Percentiles rank a stretch among this genome's conserved stretches.
Conservation (phyloP, 2,888 invertebrate genomes). For the Agriotes lineatus region DNA sequence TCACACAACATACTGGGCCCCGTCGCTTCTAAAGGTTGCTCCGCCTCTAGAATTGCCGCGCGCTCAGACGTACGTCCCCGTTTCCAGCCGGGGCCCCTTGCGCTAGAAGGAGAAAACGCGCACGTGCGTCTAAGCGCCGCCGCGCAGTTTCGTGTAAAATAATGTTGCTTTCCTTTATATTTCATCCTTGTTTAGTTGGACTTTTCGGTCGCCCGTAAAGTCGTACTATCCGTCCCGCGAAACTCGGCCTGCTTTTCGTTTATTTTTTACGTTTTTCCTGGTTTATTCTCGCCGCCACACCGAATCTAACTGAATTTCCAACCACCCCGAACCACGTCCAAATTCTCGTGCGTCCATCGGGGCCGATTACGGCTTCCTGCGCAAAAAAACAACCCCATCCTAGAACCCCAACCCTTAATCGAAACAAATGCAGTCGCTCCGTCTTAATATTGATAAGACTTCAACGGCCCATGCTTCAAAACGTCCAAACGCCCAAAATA, state of each 20-base stretch:
- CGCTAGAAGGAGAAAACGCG: constrained; percentile 53
- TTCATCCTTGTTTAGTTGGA: constrained; percentile 60
- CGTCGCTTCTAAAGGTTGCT: constrained; percentile 58
- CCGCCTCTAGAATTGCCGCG: constrained; percentile 55
- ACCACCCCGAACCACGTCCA: not conserved
- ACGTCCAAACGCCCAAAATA: not conserved
- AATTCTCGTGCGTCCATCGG: too few species aligned
- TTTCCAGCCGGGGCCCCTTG: constrained; percentile 45
- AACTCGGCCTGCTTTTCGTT: constrained; percentile 45
- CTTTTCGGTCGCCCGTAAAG: constrained; percentile 62
- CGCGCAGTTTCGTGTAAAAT: constrained; percentile 63
- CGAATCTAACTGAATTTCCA: not conserved
- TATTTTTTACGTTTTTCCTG: constrained; percentile 27
- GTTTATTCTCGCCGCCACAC: constrained; percentile 3
- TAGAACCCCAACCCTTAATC: too few species aligned
- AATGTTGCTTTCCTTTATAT: constrained; percentile 63
- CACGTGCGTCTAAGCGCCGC: constrained; percentile 50
- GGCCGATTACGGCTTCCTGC: too few species aligned
- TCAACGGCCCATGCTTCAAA: too few species aligned
- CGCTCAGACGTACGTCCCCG: constrained; percentile 50
- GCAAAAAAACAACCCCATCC: too few species aligned
- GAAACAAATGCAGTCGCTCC: too few species aligned
- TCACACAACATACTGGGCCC: constrained; percentile 61
- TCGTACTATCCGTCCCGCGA: constrained; percentile 58
- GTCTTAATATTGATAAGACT: not conserved